These are phyloP conservation scores for Urosaurus nigricauda DNA, from an alignment of 2,797 vertebrate species.

Conservation along the genomic window DNA sequence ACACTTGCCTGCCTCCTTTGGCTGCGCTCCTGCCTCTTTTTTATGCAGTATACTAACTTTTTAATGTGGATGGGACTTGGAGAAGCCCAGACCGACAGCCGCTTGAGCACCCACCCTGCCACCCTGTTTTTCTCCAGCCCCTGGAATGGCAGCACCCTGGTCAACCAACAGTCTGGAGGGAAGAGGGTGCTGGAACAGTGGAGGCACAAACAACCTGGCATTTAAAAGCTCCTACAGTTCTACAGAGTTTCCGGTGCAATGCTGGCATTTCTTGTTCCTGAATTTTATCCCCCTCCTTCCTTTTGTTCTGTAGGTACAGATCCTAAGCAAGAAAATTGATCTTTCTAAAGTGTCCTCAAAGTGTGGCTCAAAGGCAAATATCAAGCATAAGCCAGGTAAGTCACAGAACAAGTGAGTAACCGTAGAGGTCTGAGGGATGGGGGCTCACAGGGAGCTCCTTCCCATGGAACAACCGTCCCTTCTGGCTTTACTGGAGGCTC, in stretches of 20 bases:
- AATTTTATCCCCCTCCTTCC: slow-evolving; percentile 1
- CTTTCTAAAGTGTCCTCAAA: slow-evolving; percentile 94
- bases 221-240: neutral
- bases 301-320: slow-evolving; percentile 86
- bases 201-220: neutral
- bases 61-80: neutral
- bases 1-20: neutral
- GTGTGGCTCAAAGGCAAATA: slow-evolving; percentile 92
- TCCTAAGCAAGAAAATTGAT: slow-evolving; percentile 94
- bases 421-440: neutral
- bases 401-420: neutral
- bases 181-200: accelerated
- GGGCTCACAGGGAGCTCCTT: neutral
- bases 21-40: neutral
- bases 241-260: neutral
- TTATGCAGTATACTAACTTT: neutral
- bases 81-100: accelerated
- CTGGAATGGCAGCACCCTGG: neutral
- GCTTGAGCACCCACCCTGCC: neutral
- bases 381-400: slow-evolving; percentile 94
- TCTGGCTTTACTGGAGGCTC: neutral
- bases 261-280: accelerated
- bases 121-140: neutral
- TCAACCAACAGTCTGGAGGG: accelerated
- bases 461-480: neutral